These are phyloP conservation scores for Branchinecta sandiegonensis DNA, from an alignment of 2,888 invertebrate genomes.

Conservation along the genomic window DNA sequence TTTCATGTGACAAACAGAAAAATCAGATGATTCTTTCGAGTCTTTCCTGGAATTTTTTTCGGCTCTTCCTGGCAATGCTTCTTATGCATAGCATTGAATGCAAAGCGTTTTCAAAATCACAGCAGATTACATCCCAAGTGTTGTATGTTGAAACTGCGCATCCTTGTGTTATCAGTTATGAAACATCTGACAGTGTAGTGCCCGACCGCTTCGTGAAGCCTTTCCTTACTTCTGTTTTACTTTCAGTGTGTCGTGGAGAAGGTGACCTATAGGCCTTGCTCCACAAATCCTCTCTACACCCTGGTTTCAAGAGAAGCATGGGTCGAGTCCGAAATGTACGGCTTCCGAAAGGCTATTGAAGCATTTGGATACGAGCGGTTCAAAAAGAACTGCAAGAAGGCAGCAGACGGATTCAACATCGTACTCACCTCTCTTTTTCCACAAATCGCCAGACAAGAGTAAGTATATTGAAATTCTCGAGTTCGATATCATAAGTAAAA, in stretches of 20 bases:
- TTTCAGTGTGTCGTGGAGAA: constrained; percentile 74
- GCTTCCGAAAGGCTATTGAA: constrained; percentile 71
- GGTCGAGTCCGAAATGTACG: constrained; percentile 72
- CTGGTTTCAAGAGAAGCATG: constrained; percentile 66
- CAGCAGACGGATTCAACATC: constrained; percentile 51
- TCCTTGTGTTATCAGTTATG: too few species aligned
- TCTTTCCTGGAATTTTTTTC: too few species aligned
- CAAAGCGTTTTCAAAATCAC: too few species aligned
- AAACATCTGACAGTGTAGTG: too few species aligned
- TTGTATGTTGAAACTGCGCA: too few species aligned
- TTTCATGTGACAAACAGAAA: too few species aligned
- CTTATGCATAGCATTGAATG: too few species aligned
- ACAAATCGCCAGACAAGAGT: constrained; percentile 7
- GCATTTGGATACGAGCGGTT: constrained; percentile 80
- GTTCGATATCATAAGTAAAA: too few species aligned
- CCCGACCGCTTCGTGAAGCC: too few species aligned
- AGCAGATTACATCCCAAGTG: too few species aligned
- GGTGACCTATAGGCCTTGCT: constrained; percentile 60
- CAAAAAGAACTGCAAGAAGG: constrained; percentile 66
- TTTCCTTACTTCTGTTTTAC: constrained; percentile 24
- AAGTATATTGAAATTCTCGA: not conserved
- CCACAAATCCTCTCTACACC: constrained; percentile 55
- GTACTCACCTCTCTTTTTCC: not conserved
- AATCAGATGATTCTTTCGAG: too few species aligned
- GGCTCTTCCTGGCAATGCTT: too few species aligned